Conservation (phyloP, 2,888 invertebrate species). For the Lasioglossum malachurum region DNA sequence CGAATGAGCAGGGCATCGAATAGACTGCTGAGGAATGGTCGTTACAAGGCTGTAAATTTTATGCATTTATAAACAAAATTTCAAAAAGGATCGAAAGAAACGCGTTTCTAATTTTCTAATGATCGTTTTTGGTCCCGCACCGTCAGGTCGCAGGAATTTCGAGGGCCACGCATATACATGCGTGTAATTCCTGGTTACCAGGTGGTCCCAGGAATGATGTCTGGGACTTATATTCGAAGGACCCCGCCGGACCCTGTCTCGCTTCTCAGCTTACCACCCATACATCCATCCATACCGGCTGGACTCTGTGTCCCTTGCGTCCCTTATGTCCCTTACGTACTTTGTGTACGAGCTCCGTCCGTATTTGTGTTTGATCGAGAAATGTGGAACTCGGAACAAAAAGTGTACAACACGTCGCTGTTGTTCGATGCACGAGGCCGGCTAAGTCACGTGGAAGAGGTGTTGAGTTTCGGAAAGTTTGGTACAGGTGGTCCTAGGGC, state of each 20-base stretch:
- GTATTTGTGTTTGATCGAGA: slow-evolving; percentile 45
- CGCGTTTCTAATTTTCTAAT: neutral
- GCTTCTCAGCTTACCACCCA: slow-evolving; percentile 68
- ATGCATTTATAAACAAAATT: neutral
- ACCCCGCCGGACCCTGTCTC: slow-evolving; percentile 45
- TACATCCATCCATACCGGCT: slow-evolving; percentile 42
- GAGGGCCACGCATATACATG: slow-evolving; percentile 43
- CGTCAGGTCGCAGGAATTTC: slow-evolving; percentile 60
- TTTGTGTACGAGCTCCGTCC: slow-evolving; percentile 24
- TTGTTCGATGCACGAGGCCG: slow-evolving; percentile 6
- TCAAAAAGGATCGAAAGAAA: too few species aligned
- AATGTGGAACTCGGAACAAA: slow-evolving; percentile 47
- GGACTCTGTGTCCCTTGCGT: neutral
- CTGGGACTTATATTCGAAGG: slow-evolving; percentile 53
- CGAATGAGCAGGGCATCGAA: neutral
- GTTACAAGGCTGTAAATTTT: neutral
- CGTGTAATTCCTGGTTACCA: slow-evolving; percentile 64
- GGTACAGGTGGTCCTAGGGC: slow-evolving; percentile 50
- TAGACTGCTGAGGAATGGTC: neutral
- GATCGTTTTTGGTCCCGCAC: neutral
- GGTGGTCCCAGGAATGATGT: slow-evolving; percentile 67
- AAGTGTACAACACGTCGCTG: slow-evolving; percentile 36
- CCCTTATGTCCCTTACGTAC: neutral
- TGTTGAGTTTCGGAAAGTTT: slow-evolving; percentile 66
- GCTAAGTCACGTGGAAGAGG: slow-evolving; percentile 60